Base-by-base conservation (phyloP, 2,797 vertebrate species). In the Taeniopygia guttata region DNA sequence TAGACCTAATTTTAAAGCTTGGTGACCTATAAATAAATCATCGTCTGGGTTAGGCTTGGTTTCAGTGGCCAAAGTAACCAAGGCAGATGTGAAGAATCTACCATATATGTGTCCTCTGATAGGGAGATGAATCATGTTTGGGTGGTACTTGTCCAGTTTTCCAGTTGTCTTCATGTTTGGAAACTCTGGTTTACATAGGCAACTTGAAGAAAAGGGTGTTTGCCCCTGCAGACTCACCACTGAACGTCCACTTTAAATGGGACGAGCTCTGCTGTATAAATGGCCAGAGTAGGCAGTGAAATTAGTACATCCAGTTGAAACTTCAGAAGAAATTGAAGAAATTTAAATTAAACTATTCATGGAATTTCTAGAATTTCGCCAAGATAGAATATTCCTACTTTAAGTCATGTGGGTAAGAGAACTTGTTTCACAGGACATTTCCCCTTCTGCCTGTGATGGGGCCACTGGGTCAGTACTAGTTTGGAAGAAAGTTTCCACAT, bases 401-500 rank as follows among this genome's bases (percentile, higher is more conserved):
- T 32, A 62, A 12, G 36, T 67, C 34, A 46, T 51, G 32, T 4
- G n/a, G 15, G 29, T 36, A 75, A 75, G 8, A 62, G 13, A 75
- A 51, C 36, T 64, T 60, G 3, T 77, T 91, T 89, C 62, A 64
- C 42, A 60, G 69, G n/a, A 60, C 34, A 5, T 43, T 75, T 58
- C 13, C 25, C 25, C 16, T 85, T 78, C 76, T 75, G 73, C 23
- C 22, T 72, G 7, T 12, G 38, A n/a, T 56, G 38, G 32, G 87
- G 70, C 67, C 72, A 48, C 9, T 63, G 64, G 75, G 79, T 95
- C 89, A 93, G 43, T 48, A 66, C 48, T 92, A 83, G 83, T 94
- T 94, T 91, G 87, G 76, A 91, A 72, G 27, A 80, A 93, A 88
- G 83, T 88, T 84, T 88, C 73, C 74, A 81, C 73, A 88, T 81